Evolutionary conservation across 2,888 invertebrate species (phyloP), one percentile per base, ranked within the genome.

Genomic region (Stratiomys singularior): DNA sequence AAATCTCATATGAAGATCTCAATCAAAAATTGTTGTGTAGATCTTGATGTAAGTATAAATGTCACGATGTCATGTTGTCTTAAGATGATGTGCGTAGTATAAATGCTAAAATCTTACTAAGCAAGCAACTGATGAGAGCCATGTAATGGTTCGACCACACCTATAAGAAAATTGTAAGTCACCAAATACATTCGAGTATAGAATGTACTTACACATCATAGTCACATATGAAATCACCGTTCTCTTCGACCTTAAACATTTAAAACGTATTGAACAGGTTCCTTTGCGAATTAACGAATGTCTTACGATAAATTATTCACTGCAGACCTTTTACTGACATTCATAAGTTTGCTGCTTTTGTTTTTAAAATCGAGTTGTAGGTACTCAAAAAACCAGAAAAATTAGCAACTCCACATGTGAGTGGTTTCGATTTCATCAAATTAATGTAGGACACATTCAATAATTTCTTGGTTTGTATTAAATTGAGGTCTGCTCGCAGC

Each of bases 161-260:
- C 37, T 37, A 9, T 37, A 37, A 37, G 37, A 37, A 37, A 37
- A 5, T 9, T 37, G 37, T 37, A 37, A 37, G 37, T 37, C 37
- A 37, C 37, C 37, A 9, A 37, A 37, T 5, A 5, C 37, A 37
- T 37, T 9, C 37, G 9, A 37, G 3, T 9, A 37, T 5, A 37
- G 9, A 37, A 37, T 37, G 52, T 52, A 52, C 52, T 52, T 52
- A 37, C 37, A 37, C 37, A 37, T 37, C 37, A 13, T n/a, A 52
- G 7, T 52, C 52, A 52, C 52, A 60, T 21, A 66, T 66, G 66
- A 66, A 18, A 66, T 66, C 66, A 66, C 18, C 66, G 63, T 37
- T 37, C 37, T 37, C 37, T 9, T 11, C 21, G 66, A 66, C 66
- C 66, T 37, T n/a, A 66, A 66, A 66, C 27, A 66, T 66, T 66